phyloP scores from a whole-genome alignment of 2,113 vertebrate genomes.

The Pogonocichla stellata region DNA sequence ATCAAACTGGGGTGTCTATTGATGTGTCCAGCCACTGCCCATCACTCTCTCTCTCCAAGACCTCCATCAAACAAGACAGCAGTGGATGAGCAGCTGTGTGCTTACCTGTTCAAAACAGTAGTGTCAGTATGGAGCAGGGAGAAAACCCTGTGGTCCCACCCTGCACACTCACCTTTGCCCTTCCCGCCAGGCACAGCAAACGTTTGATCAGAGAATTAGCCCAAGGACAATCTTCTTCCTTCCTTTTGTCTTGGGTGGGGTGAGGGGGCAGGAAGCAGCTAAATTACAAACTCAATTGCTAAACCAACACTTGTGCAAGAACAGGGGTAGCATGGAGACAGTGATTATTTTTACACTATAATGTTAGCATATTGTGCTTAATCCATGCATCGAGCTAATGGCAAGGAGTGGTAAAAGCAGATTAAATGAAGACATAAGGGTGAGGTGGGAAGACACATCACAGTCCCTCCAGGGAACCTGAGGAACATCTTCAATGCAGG shows the following conservation, averaged over 20 bases:
- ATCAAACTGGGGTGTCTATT: not conserved
- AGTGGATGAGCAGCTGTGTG: not conserved
- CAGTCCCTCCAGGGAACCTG: not conserved
- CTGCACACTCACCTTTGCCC: not conserved
- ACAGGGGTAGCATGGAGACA: not conserved
- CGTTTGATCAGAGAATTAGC: not conserved
- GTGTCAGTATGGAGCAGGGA: rapidly evolving
- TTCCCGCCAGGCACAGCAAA: not conserved
- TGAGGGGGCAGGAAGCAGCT: not conserved
- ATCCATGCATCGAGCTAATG: not conserved
- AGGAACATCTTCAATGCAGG: not conserved
- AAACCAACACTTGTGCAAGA: slow-evolving; percentile 22
- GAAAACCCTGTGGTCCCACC: rapidly evolving
- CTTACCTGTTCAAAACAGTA: rapidly evolving
- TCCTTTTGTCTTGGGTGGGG: not conserved
- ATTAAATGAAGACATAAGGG: not conserved
- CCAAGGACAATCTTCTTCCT: not conserved
- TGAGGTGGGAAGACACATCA: not conserved
- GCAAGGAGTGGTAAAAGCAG: not conserved
- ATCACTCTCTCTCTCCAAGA: not conserved
- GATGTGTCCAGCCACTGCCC: not conserved
- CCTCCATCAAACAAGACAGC: not conserved
- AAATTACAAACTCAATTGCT: not conserved
- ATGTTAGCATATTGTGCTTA: not conserved
- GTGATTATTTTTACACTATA: not conserved